phyloP scores from a whole-genome alignment of 1,140 invertebrate genomes.

The Drosophila mojavensis region DNA sequence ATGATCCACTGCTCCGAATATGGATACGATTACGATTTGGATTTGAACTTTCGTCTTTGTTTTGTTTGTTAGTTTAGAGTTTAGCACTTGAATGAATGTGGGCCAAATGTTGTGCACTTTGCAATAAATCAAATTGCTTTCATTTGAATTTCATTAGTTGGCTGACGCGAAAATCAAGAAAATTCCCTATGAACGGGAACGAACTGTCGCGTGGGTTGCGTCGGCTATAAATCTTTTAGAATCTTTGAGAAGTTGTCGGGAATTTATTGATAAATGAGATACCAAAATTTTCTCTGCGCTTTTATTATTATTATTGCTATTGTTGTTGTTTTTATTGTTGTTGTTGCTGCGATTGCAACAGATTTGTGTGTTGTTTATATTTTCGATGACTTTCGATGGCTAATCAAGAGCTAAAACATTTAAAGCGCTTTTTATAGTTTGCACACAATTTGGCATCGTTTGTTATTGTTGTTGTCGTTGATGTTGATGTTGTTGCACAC shows the following conservation, averaged over 20 bases:
- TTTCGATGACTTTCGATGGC: conserved; percentile 25
- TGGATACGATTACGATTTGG: background rate
- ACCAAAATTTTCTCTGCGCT: conserved; percentile 12
- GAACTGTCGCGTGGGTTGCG: conserved; percentile 57
- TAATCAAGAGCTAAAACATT: conserved; percentile 44
- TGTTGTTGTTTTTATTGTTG: conserved; percentile 21
- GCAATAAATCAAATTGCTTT: conserved; percentile 55
- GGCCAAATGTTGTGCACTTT: conserved; percentile 57
- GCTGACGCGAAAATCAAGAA: conserved; percentile 28
- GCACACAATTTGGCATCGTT: conserved; percentile 39
- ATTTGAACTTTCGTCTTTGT: conserved; percentile 38
- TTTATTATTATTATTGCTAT: conserved; percentile 7
- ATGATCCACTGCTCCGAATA: background rate
- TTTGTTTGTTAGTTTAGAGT: conserved; percentile 7
- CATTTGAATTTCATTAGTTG: conserved; percentile 41
- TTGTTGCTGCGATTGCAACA: conserved; percentile 16
- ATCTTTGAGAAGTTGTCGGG: conserved; percentile 39
- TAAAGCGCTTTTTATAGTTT: conserved; percentile 49
- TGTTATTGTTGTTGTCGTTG: conserved; percentile 35
- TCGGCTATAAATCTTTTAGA: conserved; percentile 66
- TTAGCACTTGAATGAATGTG: conserved; percentile 34
- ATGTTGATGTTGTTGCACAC: conserved; percentile 60
- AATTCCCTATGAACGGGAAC: conserved; percentile 8
- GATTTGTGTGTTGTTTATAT: conserved; percentile 9
- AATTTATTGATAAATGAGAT: conserved; percentile 44